Base-by-base conservation (phyloP, 2,797 vertebrate genomes). In the Onychomys leucogaster region DNA sequence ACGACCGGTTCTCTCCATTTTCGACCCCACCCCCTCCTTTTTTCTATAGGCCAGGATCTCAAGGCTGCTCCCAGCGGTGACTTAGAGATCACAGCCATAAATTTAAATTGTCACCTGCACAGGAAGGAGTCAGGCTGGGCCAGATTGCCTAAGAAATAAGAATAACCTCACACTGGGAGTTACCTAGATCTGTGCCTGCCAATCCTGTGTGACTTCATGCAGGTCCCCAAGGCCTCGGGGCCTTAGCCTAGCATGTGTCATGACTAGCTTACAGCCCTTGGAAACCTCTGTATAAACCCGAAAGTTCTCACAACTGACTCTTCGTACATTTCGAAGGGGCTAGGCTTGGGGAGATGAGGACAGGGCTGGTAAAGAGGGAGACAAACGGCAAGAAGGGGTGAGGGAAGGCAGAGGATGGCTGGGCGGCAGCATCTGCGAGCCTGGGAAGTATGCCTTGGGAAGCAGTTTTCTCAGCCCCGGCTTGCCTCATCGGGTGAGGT, bases 71-170 rank as follows among this genome's bases (percentile, higher is more conserved):
- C 89, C 49, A 43, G 32, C 63, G 59, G 77, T 65, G 73, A 85
- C 55, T 41, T 69, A 17, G 59, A 67, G 34, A 89, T 21, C 49
- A 71, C n/a, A 10, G 71, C 87, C 69, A 78, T 75, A 86, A 21
- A 86, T 75, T 87, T 80, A 93, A 34, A 69, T 29, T 14, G 9
- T 80, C 55, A 29, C 65, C 52, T 80, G 43, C 80, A 91, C 63
- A 89, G 82, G 43, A 94, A 89, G 82, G 43, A 94, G 77, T 83
- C 69, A 49, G 75, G 34, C 57, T 91, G 81, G 57, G 52, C 52
- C 71, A 77, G 52, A 29, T 61, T 93, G 76, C 76, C 90, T 88
- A 81, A 94, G 87, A 52, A 94, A 93, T 55, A 34, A 52, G 89
- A 93, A 88, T 0, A 80, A 71, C 61, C 46, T n/a, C 32, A 63